Conservation (phyloP, 2,113 vertebrate genomes). For the Thamnaconus septentrionalis region DNA sequence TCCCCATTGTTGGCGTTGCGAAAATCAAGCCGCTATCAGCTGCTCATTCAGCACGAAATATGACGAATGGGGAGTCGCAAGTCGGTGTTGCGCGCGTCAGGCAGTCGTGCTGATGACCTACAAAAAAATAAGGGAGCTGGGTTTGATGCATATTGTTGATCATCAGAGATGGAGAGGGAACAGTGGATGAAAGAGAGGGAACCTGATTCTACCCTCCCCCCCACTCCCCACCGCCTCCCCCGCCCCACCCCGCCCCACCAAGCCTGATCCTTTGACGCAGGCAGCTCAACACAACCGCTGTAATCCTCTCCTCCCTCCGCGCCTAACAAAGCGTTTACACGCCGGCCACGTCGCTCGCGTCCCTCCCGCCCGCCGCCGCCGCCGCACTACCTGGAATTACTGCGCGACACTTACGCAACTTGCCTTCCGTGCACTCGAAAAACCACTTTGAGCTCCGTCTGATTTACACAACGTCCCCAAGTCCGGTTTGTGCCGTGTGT, state of each 20-base stretch:
- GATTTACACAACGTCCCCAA: constrained; percentile 38
- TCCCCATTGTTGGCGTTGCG: constrained; percentile 41
- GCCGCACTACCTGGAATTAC: constrained; percentile 50
- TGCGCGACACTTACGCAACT: constrained; percentile 47
- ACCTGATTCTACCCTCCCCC: constrained; percentile 48
- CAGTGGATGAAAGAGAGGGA: constrained; percentile 25
- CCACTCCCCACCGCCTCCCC: too few species aligned
- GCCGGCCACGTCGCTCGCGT: constrained; percentile 39
- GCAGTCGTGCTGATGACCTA: too few species aligned
- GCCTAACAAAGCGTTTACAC: constrained; percentile 52
- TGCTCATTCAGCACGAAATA: constrained; percentile 21
- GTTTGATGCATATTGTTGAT: constrained; percentile 26
- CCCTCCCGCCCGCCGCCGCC: not conserved
- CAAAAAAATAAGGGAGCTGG: constrained; percentile 13
- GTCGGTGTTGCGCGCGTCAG: too few species aligned
- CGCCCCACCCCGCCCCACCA: too few species aligned
- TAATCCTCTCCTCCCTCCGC: constrained; percentile 62
- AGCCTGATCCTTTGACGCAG: constrained; percentile 73
- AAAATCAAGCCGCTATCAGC: constrained; percentile 42
- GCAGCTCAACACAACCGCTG: constrained; percentile 64
- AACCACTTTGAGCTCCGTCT: constrained; percentile 14
- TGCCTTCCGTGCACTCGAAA: constrained; percentile 27
- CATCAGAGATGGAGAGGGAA: constrained; percentile 2
- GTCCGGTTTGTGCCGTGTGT: constrained; percentile 16
- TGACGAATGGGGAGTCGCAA: not conserved